phyloP scores from a whole-genome alignment of 2,797 vertebrate species.

The Gambusia yucatana region DNA sequence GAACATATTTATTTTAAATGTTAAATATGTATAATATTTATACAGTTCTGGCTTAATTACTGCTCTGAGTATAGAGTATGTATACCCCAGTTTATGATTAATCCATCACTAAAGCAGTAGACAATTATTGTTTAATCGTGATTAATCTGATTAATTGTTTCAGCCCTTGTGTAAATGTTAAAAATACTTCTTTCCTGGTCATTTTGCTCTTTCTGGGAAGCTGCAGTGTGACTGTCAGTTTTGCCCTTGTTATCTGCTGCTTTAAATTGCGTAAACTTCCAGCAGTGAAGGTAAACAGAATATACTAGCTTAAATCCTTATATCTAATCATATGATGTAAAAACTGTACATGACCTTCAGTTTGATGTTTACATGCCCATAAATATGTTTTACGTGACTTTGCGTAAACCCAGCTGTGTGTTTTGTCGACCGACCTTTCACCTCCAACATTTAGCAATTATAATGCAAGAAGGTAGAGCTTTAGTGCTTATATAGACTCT shows the following conservation, averaged over 20 bases:
- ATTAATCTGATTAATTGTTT: too few species aligned
- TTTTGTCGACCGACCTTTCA: conserved; percentile 20
- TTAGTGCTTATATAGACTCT: conserved; percentile 36
- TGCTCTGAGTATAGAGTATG: too few species aligned
- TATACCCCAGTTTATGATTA: too few species aligned
- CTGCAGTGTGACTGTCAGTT: not conserved
- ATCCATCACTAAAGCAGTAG: too few species aligned
- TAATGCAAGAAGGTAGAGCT: conserved; percentile 27
- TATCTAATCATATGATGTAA: not conserved
- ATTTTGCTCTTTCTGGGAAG: not conserved
- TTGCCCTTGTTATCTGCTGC: not conserved
- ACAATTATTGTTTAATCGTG: too few species aligned
- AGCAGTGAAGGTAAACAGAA: not conserved
- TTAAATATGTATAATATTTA: too few species aligned
- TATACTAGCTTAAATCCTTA: not conserved
- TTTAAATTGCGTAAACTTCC: not conserved
- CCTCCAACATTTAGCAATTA: conserved; percentile 41
- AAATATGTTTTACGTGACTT: conserved; percentile 14
- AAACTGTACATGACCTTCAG: not conserved
- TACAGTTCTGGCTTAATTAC: too few species aligned
- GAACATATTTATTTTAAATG: too few species aligned
- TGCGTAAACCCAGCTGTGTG: not conserved
- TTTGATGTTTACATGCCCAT: conserved; percentile 6
- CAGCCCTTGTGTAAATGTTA: too few species aligned
- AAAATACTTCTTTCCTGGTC: not conserved